Conservation (phyloP, 2,888 invertebrate genomes). For the Andrena camellia region DNA sequence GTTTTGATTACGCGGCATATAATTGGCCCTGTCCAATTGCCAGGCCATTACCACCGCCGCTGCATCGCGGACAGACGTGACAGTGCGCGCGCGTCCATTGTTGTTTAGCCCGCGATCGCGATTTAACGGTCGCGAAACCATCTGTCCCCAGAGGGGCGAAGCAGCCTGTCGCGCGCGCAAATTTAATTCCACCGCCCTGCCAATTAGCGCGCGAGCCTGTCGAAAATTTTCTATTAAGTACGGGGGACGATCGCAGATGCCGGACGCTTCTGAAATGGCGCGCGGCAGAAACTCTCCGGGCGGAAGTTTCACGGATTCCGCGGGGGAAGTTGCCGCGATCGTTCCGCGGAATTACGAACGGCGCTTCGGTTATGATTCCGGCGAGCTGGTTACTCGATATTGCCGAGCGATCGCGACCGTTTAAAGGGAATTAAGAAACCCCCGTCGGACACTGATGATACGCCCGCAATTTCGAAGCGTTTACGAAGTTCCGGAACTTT, state of each 20-base stretch:
- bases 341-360: slow-evolving; percentile 5
- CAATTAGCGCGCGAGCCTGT: not conserved
- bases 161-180: not conserved
- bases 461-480: slow-evolving; percentile 24
- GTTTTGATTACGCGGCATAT: slow-evolving; percentile 43
- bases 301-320: slow-evolving; percentile 2
- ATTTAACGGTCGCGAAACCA: slow-evolving; percentile 18
- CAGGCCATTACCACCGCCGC: slow-evolving; percentile 10
- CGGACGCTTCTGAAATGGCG: slow-evolving; percentile 4
- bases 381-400: slow-evolving; percentile 12
- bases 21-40: slow-evolving; percentile 30
- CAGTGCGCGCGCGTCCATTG: not conserved
- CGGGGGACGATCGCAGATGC: not conserved
- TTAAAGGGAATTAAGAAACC: slow-evolving; percentile 42
- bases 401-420: slow-evolving; percentile 22
- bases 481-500: slow-evolving; percentile 44
- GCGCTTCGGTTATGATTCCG: slow-evolving; percentile 15
- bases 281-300: not conserved
- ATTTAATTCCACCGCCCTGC: not conserved
- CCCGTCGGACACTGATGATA: slow-evolving; percentile 30
- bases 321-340: slow-evolving; percentile 23
- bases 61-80: not conserved
- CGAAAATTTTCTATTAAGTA: not conserved
- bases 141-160: not conserved
- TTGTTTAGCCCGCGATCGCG: slow-evolving; percentile 5